Conservation (phyloP, 2,888 invertebrate genomes). For the Blastobasis lacticolella region DNA sequence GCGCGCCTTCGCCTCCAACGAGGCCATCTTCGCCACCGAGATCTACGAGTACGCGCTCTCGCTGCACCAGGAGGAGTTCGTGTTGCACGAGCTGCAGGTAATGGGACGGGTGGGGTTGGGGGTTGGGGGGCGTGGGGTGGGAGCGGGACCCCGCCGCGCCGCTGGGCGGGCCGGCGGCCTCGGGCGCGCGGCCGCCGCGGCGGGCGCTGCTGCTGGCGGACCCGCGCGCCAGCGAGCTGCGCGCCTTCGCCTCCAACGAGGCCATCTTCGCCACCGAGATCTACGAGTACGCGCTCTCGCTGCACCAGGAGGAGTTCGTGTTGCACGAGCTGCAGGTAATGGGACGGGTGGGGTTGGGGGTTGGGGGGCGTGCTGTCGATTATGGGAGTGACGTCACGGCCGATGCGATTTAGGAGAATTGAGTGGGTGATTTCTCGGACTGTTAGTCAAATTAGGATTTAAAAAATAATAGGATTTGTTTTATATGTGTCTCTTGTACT, state of each 20-base stretch:
- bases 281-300: slow-evolving; percentile 92
- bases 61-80: slow-evolving; percentile 81
- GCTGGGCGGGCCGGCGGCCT: slow-evolving; percentile 61
- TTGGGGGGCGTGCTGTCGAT: too few relatives aligned
- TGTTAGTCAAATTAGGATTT: too few relatives aligned
- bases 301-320: slow-evolving; percentile 81
- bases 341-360: too few relatives aligned
- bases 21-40: slow-evolving; percentile 95
- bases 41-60: slow-evolving; percentile 95
- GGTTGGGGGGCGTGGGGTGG: slow-evolving; percentile 83
- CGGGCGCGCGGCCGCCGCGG: slow-evolving; percentile 60
- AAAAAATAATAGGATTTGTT: too few relatives aligned
- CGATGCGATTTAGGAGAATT: too few relatives aligned
- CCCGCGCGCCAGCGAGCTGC: slow-evolving; percentile 75
- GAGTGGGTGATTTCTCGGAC: too few relatives aligned
- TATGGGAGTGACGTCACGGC: too few relatives aligned
- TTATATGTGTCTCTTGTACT: too few relatives aligned
- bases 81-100: slow-evolving; percentile 84
- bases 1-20: slow-evolving; percentile 81
- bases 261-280: slow-evolving; percentile 96
- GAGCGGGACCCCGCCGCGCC: slow-evolving; percentile 54
- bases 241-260: slow-evolving; percentile 83
- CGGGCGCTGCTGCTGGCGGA: slow-evolving; percentile 87
- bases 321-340: slow-evolving; percentile 83
- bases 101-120: too few relatives aligned